Evolutionary conservation across 2,888 invertebrate species (phyloP), one percentile per base, ranked within the genome.

Genomic region (Sisyra nigra): DNA sequence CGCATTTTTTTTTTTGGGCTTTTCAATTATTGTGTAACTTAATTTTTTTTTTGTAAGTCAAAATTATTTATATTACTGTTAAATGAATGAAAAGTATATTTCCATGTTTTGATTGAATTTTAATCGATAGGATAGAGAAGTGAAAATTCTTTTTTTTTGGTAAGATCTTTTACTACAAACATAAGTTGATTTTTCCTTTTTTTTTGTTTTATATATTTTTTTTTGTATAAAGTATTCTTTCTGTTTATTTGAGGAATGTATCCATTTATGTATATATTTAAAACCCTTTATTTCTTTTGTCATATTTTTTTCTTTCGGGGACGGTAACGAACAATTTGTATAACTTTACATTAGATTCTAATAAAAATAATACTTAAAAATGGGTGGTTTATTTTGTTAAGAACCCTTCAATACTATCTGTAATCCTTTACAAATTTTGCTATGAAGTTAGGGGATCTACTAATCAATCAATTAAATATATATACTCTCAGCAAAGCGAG

Each of bases 261-360:
- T 24, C 24, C 24, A 24, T 24, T 5, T 24, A 24, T 24, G 24
- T 24, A 24, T 24, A 24, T 24, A 24, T 24, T 24, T 24, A 24
- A 24, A 24, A 7, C n/a, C 24, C 24, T 24, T 24, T 24, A 24
- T 24, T 24, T 24, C 24, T 24, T 24, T 24, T 24, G 24, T 24
- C 24, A 24, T 38, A 17, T 38, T 38, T 14, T 38, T 15, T 38
- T 40, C 31, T 40, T 40, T 9, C 31, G 40, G 40, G 40, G 31
- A 40, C 14, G 40, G 40, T 40, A 30, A 29, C 29, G 40, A 31
- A 31, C 31, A 31, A 40, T 15, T 31, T 31, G 13, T 31, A 15
- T 31, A 40, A 29, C 31, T 40, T 40, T 11, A 14, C 15, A 30
- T 31, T 31, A 29, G 32, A 40, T 40, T 40, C 40, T 31, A 40